Evolutionary conservation across 1,140 invertebrate species (phyloP), one percentile per base, ranked within the genome.

Genomic region (Drosophila pectinifera): DNA sequence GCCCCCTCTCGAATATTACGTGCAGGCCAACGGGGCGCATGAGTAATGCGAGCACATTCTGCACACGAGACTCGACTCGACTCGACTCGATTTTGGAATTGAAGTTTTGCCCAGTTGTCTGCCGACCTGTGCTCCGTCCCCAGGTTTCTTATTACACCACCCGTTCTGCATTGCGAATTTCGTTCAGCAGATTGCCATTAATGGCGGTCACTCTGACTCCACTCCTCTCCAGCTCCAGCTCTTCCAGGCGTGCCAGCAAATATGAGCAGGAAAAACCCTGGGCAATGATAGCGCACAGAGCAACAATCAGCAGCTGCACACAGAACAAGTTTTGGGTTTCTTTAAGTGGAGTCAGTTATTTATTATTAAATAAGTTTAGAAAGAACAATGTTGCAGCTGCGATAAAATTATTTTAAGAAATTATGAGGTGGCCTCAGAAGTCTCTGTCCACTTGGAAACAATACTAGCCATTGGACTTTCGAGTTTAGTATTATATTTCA

Each of bases 241-340:
- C n/a, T n/a, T n/a, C n/a, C n/a, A n/a, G n/a, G n/a, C 54, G 43
- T 72, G 69, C 54, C 59, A 53, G 58, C 76, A 76, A 84, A 85
- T 83, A 80, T 86, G 82, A 78, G 74, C 62, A 69, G 63, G 83
- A 81, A 86, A 86, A 82, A 82, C 73, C 73, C 65, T 39, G 73
- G 59, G 69, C 67, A 84, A 81, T 77, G 84, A 84, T 70, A 78
- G 74, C 57, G 11, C 45, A 36, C 31, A 26, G 57, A 46, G 22
- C 49, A 61, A 59, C 41, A 42, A 14, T 16, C 43, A 43, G n/a
- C 14, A 64, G 4, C 5, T n/a, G 34, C 39, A 61, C 53, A 34
- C 39, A 55, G n/a, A 13, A 57, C 22, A 53, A 41, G 18, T n/a
- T 8, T 20, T 16, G 18, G 48, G 14, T n/a, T 57, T n/a, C 34